These are phyloP conservation scores for Urocolius indicus DNA, from an alignment of 2,113 vertebrate species.

Conservation along the genomic window DNA sequence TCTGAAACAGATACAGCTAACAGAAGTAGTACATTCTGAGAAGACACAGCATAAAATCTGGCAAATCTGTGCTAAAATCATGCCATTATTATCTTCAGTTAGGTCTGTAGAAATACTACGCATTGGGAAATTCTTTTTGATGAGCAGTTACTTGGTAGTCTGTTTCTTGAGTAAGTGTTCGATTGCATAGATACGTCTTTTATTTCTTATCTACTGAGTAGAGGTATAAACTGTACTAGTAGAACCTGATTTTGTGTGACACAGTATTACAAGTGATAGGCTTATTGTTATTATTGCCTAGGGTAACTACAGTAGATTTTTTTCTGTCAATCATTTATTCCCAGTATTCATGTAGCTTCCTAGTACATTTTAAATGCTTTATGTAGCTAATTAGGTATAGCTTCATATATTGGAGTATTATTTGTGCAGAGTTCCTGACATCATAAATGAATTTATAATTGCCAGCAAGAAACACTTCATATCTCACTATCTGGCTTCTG, in stretches of 20 bases:
- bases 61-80: not conserved
- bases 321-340: not conserved
- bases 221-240: not conserved
- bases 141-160: not conserved
- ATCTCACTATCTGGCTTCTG: not conserved
- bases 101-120: not conserved
- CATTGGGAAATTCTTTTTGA: not conserved
- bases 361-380: not conserved
- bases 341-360: not conserved
- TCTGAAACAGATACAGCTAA: not conserved
- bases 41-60: not conserved
- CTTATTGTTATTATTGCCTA: not conserved
- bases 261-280: not conserved
- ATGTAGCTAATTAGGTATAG: not conserved
- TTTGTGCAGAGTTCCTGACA: not conserved
- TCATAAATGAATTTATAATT: not conserved
- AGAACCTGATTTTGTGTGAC: not conserved
- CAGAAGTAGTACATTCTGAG: not conserved
- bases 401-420: not conserved
- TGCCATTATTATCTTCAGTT: not conserved
- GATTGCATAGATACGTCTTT: not conserved
- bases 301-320: not conserved
- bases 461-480: not conserved
- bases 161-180: not conserved
- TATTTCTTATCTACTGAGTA: not conserved